phyloP scores from a whole-genome alignment of 2,797 vertebrate species.

The Chanos chanos region DNA sequence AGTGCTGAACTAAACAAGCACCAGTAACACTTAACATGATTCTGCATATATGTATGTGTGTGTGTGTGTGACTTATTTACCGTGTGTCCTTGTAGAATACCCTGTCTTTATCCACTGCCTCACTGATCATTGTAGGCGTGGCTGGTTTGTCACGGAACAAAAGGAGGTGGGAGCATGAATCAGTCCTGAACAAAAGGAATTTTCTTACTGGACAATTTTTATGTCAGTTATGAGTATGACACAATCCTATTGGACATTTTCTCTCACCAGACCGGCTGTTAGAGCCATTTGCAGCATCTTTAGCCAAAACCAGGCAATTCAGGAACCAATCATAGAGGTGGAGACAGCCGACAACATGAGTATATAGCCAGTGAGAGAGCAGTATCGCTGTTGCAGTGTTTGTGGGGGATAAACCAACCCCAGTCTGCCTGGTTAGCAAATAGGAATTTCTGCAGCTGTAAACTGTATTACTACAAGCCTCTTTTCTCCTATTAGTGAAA shows the following conservation, averaged over 20 bases:
- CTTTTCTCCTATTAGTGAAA: constrained; percentile 28
- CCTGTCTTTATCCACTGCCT: constrained; percentile 12
- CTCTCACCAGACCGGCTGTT: not conserved
- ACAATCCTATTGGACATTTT: constrained; percentile 3
- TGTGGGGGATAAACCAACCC: constrained; percentile 24
- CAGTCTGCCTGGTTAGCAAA: not conserved
- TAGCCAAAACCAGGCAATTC: constrained; percentile 35
- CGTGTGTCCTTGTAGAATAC: constrained; percentile 15
- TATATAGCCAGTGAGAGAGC: constrained; percentile 31
- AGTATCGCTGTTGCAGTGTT: not conserved
- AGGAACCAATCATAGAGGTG: constrained; percentile 29
- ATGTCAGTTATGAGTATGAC: no score
- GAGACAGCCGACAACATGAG: not conserved
- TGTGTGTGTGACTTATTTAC: constrained; percentile 2
- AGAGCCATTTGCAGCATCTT: constrained; percentile 17
- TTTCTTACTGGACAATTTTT: no score
- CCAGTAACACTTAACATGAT: not conserved
- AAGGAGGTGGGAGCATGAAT: constrained; percentile 1
- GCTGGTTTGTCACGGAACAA: constrained; percentile 13
- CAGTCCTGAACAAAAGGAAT: no score
- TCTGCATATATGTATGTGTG: not conserved
- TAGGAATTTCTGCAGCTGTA: constrained; percentile 13
- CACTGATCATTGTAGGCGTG: constrained; percentile 1
- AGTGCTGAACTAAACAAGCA: not conserved
- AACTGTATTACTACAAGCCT: not conserved